Conservation (phyloP, 2,113 vertebrate species). For the Oryzias woworae region DNA sequence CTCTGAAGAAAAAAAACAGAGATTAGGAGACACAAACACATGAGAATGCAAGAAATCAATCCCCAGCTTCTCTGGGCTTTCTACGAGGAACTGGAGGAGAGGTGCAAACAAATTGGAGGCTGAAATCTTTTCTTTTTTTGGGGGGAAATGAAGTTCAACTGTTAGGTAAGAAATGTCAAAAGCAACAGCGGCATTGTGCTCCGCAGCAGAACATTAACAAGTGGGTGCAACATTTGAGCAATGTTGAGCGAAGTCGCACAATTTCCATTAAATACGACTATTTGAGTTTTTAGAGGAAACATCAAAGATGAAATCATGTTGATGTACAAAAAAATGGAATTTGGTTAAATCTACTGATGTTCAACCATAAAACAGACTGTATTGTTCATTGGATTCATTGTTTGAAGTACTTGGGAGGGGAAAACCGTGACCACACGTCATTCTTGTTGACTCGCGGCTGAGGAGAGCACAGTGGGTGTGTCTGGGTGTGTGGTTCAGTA, state of each 20-base stretch:
- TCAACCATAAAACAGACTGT: too few relatives aligned
- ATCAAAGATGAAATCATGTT: too few relatives aligned
- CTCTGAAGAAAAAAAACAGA: constrained; percentile 76
- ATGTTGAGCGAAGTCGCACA: not conserved
- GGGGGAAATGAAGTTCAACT: not conserved
- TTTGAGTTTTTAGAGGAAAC: too few relatives aligned
- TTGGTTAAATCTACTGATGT: too few relatives aligned
- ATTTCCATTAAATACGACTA: too few relatives aligned
- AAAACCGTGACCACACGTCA: not conserved
- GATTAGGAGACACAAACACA: not conserved
- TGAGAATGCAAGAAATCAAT: not conserved
- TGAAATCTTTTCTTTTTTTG: not conserved
- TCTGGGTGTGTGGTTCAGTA: constrained; percentile 59
- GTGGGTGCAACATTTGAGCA: not conserved
- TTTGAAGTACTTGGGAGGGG: too few relatives aligned
- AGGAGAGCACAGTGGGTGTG: not conserved
- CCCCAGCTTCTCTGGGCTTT: not conserved
- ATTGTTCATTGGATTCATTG: too few relatives aligned
- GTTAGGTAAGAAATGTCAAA: constrained; percentile 5
- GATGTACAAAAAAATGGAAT: too few relatives aligned
- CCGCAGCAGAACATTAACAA: not conserved
- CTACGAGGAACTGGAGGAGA: not conserved
- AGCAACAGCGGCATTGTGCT: too few relatives aligned
- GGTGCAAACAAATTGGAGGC: not conserved
- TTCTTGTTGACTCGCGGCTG: too few relatives aligned